Conservation (phyloP, 1,140 invertebrate genomes). For the Drosophila seguyi region DNA sequence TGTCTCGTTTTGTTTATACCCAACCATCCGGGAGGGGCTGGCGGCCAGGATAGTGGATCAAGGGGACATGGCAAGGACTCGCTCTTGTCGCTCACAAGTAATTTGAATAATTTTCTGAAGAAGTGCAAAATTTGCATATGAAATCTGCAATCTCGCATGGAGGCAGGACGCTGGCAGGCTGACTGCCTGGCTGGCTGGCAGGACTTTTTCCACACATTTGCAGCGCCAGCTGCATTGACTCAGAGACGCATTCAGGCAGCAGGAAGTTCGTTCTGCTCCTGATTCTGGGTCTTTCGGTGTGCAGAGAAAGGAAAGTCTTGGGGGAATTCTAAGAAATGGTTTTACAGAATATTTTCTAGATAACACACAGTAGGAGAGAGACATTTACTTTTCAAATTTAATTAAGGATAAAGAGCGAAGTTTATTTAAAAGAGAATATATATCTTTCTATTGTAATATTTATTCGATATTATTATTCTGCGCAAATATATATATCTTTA, state of each 20-base stretch:
- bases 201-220: constrained; percentile 59
- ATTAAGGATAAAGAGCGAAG: too few species aligned
- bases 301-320: constrained; percentile 11
- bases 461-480: too few species aligned
- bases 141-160: constrained; percentile 74
- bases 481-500: too few species aligned
- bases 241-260: constrained; percentile 46
- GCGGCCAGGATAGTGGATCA: constrained; percentile 2
- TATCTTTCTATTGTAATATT: too few species aligned
- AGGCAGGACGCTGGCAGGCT: constrained; percentile 21
- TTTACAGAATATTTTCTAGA: background rate
- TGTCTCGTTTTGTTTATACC: constrained; percentile 57
- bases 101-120: constrained; percentile 81
- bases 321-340: background rate
- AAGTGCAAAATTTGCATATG: constrained; percentile 80
- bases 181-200: constrained; percentile 17
- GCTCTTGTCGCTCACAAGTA: constrained; percentile 58
- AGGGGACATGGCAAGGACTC: constrained; percentile 20
- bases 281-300: constrained; percentile 30
- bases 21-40: constrained; percentile 1
- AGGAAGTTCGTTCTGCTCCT: constrained; percentile 51
- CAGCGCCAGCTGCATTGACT: constrained; percentile 60
- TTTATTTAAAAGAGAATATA: too few species aligned
- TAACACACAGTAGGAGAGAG: too few species aligned
- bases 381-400: too few species aligned